Evolutionary conservation across 2,888 invertebrate genomes (phyloP), one percentile per base, ranked within the genome.

Genomic region (Siphonodentalium dalli): DNA sequence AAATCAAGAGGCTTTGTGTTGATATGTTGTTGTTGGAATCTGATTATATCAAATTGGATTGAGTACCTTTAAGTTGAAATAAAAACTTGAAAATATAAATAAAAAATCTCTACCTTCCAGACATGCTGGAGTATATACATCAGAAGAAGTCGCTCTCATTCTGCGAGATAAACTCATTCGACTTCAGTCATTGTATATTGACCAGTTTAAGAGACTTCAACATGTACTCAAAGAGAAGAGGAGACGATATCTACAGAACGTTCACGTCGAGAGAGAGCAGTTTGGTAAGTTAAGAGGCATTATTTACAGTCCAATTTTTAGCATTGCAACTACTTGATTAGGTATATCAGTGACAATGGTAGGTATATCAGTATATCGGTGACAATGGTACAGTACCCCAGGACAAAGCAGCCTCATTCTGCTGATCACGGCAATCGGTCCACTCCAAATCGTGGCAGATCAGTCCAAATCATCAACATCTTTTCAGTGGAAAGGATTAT

Each of bases 41-140:
- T n/a, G n/a, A n/a, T n/a, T n/a, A n/a, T n/a, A n/a, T n/a, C n/a
- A n/a, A n/a, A n/a, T n/a, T n/a, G n/a, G n/a, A n/a, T n/a, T n/a
- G n/a, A n/a, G n/a, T n/a, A n/a, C n/a, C n/a, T n/a, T n/a, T n/a
- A n/a, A n/a, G n/a, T n/a, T n/a, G n/a, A n/a, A n/a, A n/a, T n/a
- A n/a, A n/a, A n/a, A n/a, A n/a, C n/a, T n/a, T n/a, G n/a, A n/a
- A n/a, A n/a, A n/a, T n/a, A n/a, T n/a, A n/a, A n/a, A n/a, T n/a
- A n/a, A n/a, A n/a, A 5, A 15, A 11, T 52, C 18, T 6, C 31
- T 27, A 18, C 27, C 46, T 82, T 65, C 3, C 58, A 93, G 93
- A 82, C 90, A 90, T 77, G 92, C 93, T 0, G 92, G 92, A 11
- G 89, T 93, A 0, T 94, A 88, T 78, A 93, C 94, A 0, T 90